Evolutionary conservation across 2,797 vertebrate genomes (phyloP), one percentile per base, ranked within the genome.

Genomic region (Spea hammondii): DNA sequence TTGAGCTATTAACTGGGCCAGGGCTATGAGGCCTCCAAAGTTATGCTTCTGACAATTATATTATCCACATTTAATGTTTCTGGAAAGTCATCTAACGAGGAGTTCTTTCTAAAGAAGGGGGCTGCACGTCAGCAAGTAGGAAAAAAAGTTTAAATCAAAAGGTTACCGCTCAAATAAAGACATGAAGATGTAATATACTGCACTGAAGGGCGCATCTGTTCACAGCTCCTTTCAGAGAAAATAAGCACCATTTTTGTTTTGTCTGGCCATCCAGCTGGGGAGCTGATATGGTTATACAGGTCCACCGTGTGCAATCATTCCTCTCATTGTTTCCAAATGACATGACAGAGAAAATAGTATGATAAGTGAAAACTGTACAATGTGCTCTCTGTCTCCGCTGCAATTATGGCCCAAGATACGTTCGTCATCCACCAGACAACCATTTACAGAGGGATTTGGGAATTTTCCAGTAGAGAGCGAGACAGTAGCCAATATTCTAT

Each of bases 371-470:
- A 13, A 11, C n/a, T 76, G 60, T 12, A 71, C 72, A 79, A 79
- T 82, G 82, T 48, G 73, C 66, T 57, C 73, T 67, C 80, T 85
- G 72, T 85, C 47, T 60, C 74, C 17, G 74, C 46, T 17, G 9
- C 12, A 70, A 51, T 70, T 77, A 64, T 46, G 49, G 48, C 48
- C 10, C 47, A 13, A 17, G 47, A 60, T 72, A 17, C 62, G 13
- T 67, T 77, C 14, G n/a, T 66, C 68, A 76, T 71, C 47, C n/a
- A 87, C 86, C 85, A 86, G 84, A 76, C 79, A 73, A 80, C 79
- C 47, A 47, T 68, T 78, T 83, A 83, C 83, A 75, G 82, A 83
- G 83, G 80, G n/a, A 76, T 82, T 83, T 83, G 82, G 47, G 57
- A 64, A 44, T 60, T 84, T 84, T 85, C 86, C 85, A 69, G 65